Conservation (phyloP, 2,888 invertebrate species). For the Drosophila paucipuncta region DNA sequence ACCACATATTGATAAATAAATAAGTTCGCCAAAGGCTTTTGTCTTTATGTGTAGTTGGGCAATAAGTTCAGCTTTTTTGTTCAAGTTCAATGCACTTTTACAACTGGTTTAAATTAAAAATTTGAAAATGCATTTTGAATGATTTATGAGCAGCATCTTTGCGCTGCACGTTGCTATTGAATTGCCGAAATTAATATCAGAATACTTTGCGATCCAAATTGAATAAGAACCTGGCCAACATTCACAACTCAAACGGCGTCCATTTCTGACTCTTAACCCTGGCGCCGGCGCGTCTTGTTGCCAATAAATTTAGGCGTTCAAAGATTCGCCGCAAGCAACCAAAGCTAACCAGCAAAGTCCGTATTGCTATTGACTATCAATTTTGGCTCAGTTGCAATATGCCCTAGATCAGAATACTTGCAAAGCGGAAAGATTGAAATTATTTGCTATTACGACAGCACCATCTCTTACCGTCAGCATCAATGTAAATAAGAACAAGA, state of each 20-base stretch:
- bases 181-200: conserved; percentile 58
- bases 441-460: conserved; percentile 19
- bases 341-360: conserved; percentile 9
- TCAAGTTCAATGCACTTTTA: conserved; percentile 73
- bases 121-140: conserved; percentile 65
- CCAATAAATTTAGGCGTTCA: conserved; percentile 76
- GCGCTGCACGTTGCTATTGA: conserved; percentile 35
- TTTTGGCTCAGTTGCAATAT: conserved; percentile 17
- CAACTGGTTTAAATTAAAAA: conserved; percentile 81
- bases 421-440: not conserved
- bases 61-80: conserved; percentile 23
- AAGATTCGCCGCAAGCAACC: conserved; percentile 60
- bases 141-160: conserved; percentile 65
- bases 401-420: conserved; percentile 9
- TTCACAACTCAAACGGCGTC: conserved; percentile 42
- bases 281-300: conserved; percentile 75
- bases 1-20: conserved; percentile 82
- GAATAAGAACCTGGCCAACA: conserved; percentile 31
- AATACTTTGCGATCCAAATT: conserved; percentile 56
- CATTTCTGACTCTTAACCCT: conserved; percentile 73
- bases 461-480: not conserved
- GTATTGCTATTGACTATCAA: conserved; percentile 28
- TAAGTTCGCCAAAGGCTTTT: conserved; percentile 78
- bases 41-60: conserved; percentile 58
- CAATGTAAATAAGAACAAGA: no score